Evolutionary conservation across 2,113 vertebrate species (phyloP), one percentile per base, ranked within the genome.

Genomic region (Terrapene triunguis): DNA sequence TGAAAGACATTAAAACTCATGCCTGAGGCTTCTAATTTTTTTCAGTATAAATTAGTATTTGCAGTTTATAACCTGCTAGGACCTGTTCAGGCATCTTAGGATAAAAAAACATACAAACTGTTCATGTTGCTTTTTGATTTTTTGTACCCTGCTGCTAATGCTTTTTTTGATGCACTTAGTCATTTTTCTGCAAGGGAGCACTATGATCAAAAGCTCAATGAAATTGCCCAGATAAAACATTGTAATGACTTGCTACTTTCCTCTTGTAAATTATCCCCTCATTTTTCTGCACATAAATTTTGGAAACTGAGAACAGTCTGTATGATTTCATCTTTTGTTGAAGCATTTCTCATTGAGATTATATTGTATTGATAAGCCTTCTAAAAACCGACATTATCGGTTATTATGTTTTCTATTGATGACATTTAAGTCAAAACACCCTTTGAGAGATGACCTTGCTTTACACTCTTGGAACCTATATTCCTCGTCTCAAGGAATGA

Each of bases 181-280:
- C 24, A 8, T 90, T 96, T 82, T 96, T 94, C 94, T 92, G 80
- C 69, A 14, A 14, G 90, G 72, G 85, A 97, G 94, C 90, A 95
- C 59, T 89, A 81, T 90, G 80, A 76, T 96, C 54, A 86, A 84
- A 96, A 94, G 32, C 92, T 86, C 85, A 72, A 2, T 10, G 85
- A 76, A 57, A 79, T 76, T 69, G 83, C 82, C 89, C 87, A 80
- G 80, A 57, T 90, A 32, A 25, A 62, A 35, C 16, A 2, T 86
- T 84, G 95, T 90, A 88, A 84, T 91, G 78, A 44, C 82, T 89
- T 29, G 35, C 69, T 32, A 32, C 13, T 32, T 69, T n/a, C 62
- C 17, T 10, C 50, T 89, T 92, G 42, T 76, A 35, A 89, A 22
- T 88, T 80, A 14, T 85, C 32, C 54, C 17, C 48, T 88, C 21